phyloP scores from a whole-genome alignment of 2,113 vertebrate genomes.

The Fregetta grallaria region DNA sequence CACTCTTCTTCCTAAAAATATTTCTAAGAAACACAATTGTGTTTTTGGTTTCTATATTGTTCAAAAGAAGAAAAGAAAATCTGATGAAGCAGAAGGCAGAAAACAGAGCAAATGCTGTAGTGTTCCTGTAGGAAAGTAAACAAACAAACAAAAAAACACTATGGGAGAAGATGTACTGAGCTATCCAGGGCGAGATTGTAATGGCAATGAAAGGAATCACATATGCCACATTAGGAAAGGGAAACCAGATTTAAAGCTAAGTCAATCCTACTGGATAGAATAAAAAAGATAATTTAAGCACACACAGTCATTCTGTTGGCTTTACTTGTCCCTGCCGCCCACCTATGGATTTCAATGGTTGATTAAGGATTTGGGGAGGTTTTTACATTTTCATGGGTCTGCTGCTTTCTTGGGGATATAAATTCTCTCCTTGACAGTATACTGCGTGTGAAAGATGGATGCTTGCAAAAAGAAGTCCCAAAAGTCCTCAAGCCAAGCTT shows the following conservation, averaged over 20 bases:
- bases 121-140: background rate
- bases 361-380: background rate
- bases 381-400: background rate
- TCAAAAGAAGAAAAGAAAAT: slow-evolving; percentile 2
- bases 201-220: background rate
- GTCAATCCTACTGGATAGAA: background rate
- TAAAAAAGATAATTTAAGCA: background rate
- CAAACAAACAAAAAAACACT: background rate
- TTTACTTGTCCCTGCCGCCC: background rate
- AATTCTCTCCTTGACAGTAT: background rate
- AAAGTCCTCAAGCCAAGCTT: background rate
- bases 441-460: background rate
- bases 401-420: background rate
- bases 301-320: background rate
- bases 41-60: background rate
- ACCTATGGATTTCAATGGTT: background rate
- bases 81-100: background rate
- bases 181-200: background rate
- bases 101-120: background rate
- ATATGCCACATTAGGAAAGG: background rate
- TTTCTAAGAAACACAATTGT: background rate
- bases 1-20: background rate
- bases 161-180: background rate
- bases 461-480: background rate
- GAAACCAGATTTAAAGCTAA: background rate